Percentiles rank a stretch among this genome's conserved stretches.
These are phyloP conservation scores for Nomia melanderi DNA, from an alignment of 1,140 invertebrate species.

Conservation along the genomic window DNA sequence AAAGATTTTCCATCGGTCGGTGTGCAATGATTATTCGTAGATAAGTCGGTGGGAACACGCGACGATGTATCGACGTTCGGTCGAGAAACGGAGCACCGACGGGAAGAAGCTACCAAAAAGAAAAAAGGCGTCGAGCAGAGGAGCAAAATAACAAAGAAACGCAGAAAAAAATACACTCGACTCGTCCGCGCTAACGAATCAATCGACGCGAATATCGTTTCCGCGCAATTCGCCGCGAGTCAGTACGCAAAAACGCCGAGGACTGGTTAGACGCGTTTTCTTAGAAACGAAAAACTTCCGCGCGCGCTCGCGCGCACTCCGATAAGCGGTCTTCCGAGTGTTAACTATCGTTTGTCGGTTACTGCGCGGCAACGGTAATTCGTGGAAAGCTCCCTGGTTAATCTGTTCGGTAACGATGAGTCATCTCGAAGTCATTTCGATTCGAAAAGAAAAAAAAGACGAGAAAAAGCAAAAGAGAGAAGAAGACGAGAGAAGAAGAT, in stretches of 20 bases:
- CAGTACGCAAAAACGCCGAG: constrained; percentile 19
- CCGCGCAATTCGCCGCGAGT: background rate
- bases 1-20: constrained; percentile 3
- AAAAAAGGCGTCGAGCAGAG: background rate
- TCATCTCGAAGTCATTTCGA: constrained; percentile 38
- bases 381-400: constrained; percentile 56
- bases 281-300: constrained; percentile 57
- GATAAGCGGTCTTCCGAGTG: constrained; percentile 50
- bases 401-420: constrained; percentile 58
- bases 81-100: background rate
- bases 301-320: constrained; percentile 10
- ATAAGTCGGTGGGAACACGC: constrained; percentile 15
- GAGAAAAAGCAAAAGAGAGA: no score
- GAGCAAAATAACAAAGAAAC: background rate
- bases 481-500: no score
- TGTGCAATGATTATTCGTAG: background rate
- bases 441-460: background rate
- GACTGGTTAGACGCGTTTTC: constrained; percentile 42
- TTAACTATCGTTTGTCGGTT: constrained; percentile 43
- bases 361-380: constrained; percentile 54
- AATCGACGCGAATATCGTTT: constrained; percentile 13
- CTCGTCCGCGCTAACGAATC: background rate
- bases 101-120: background rate
- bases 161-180: background rate
- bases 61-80: constrained; percentile 9